These are phyloP conservation scores for Nesoenas mayeri DNA, from an alignment of 2,113 vertebrate species.

Conservation along the genomic window DNA sequence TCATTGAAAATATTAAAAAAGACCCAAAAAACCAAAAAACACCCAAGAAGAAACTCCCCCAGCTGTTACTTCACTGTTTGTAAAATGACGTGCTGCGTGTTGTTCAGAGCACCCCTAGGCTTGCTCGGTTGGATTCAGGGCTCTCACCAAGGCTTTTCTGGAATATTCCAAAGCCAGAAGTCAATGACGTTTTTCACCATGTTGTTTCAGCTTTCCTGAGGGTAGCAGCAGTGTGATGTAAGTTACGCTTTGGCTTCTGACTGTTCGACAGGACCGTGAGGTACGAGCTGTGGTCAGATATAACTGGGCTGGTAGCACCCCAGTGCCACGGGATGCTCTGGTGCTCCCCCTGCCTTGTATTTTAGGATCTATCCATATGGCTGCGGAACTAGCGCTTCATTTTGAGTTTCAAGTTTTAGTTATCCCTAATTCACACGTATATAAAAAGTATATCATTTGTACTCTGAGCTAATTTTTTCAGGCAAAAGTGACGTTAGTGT, in stretches of 20 bases:
- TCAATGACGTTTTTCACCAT: not conserved
- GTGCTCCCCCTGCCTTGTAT: not conserved
- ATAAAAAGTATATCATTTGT: not conserved
- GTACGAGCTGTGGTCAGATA: not conserved
- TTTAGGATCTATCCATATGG: not conserved
- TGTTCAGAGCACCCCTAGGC: not conserved
- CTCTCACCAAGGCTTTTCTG: not conserved
- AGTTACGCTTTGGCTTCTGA: not conserved
- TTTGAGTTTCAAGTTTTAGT: not conserved
- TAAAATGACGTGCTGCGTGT: rapidly evolving
- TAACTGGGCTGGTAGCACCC: not conserved
- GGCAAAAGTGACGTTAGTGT: not conserved
- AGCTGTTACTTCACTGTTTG: not conserved
- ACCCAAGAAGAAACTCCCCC: not conserved
- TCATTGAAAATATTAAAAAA: not conserved
- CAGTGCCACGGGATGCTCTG: rapidly evolving
- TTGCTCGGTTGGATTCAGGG: not conserved
- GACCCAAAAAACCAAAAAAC: too few relatives aligned
- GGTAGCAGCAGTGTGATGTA: not conserved
- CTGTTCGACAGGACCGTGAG: not conserved
- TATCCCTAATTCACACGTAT: not conserved
- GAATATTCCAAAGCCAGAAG: not conserved
- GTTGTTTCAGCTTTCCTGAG: not conserved
- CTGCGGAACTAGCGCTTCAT: not conserved
- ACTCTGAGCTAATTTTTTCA: not conserved